Conservation (phyloP, 2,888 invertebrate species). For the Odiellus spinosus region DNA sequence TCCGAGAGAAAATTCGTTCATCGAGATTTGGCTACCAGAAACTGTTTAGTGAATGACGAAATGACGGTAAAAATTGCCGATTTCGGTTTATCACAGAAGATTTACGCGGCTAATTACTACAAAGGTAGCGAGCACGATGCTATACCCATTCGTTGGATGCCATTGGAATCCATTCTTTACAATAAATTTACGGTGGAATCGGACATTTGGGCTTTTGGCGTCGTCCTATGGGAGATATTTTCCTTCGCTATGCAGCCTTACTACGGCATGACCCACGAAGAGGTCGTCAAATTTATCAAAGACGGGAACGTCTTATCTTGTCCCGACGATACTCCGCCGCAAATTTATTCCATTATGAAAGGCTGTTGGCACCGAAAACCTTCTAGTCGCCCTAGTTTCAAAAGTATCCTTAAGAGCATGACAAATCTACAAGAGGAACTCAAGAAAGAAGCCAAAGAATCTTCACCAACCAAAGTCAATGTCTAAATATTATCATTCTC, state of each 20-base stretch:
- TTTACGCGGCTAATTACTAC: constrained; percentile 70
- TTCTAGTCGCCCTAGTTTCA: constrained; percentile 65
- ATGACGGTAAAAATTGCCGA: constrained; percentile 95
- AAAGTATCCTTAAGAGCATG: constrained; percentile 25
- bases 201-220: constrained; percentile 95
- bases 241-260: constrained; percentile 92
- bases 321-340: constrained; percentile 74
- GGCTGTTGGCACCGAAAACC: constrained; percentile 84
- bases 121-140: constrained; percentile 88
- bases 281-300: constrained; percentile 79
- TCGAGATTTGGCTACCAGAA: constrained; percentile 84
- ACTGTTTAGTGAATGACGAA: constrained; percentile 82
- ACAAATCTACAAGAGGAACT: constrained; percentile 26
- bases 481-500: neutral
- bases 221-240: constrained; percentile 92
- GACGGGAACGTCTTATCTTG: constrained; percentile 78
- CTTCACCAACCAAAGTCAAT: no score
- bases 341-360: constrained; percentile 80
- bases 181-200: constrained; percentile 92
- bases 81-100: constrained; percentile 88
- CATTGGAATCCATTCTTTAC: constrained; percentile 84
- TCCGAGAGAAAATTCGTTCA: constrained; percentile 90
- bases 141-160: constrained; percentile 97
- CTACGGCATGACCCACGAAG: constrained; percentile 92
- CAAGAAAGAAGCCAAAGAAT: constrained; percentile 15